Conservation (phyloP, 2,113 vertebrate genomes). For the Bothrops jararaca region DNA sequence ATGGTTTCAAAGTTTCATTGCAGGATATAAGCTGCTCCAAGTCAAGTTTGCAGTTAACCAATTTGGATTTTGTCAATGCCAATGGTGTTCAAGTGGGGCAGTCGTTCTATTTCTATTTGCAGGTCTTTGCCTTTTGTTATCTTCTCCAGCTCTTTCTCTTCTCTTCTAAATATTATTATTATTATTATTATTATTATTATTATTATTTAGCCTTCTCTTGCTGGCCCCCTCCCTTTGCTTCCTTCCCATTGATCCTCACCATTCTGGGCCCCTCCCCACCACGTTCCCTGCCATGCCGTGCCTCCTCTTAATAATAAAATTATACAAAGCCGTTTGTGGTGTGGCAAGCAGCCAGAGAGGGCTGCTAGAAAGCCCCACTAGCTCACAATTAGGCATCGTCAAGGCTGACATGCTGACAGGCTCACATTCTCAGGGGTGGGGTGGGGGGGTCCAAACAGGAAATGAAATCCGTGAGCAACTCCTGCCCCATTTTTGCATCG, state of each 20-base stretch:
- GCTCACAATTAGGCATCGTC: constrained; percentile 73
- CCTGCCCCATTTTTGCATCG: not conserved
- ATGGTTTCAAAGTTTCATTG: not conserved
- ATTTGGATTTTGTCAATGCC: not conserved
- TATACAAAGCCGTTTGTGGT: constrained; percentile 70
- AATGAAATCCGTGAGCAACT: no score
- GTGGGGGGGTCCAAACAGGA: not conserved
- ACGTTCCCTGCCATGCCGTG: not conserved
- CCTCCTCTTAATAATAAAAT: constrained; percentile 70
- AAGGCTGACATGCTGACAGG: constrained; percentile 60
- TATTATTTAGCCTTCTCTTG: not conserved
- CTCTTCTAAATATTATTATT: no score
- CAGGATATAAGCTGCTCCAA: not conserved
- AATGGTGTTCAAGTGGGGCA: not conserved
- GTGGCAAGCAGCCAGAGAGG: constrained; percentile 74
- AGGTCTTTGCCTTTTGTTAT: not conserved
- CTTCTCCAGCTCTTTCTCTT: not conserved
- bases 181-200: no score
- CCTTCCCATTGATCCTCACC: not conserved
- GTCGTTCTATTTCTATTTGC: not conserved
- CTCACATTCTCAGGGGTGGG: not conserved
- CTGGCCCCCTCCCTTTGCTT: no score
- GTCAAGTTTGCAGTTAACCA: not conserved
- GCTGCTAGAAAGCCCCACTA: constrained; percentile 72
- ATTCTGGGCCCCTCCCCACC: not conserved